Evolutionary conservation across 2,888 invertebrate species (phyloP), one percentile per base, ranked within the genome.

Genomic region (Nemoura dubitans): DNA sequence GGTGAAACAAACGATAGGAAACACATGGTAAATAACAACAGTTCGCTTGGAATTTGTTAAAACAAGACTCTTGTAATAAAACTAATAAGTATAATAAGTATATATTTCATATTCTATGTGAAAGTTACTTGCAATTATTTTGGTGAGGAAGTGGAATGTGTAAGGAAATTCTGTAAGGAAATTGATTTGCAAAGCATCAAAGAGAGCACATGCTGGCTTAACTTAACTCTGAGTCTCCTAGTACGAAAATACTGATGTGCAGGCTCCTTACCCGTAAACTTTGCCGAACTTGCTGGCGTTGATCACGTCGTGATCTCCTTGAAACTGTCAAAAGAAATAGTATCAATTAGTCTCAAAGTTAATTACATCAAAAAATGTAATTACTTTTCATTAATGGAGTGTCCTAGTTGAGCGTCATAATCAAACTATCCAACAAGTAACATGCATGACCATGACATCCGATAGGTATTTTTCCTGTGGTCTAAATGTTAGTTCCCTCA

Each of bases 281-380:
- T 83, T 85, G 0, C 88, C 88, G 36, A 80, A 88, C 76, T 86
- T 59, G 28, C 81, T 85, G 21, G 85, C 42, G 85, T 86, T 86
- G 36, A 27, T 84, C 83, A 88, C n/a, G 76, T 88, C 88, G 29
- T 87, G 87, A 14, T 87, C 87, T 2, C 87, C 87, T 77, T 86
- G 87, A 25, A 87, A 86, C 87, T 88, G 81, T 26, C 27, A 87
- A 78, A n/a, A 29, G 6, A 30, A 87, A 7, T 30, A 2, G 29
- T 1, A n/a, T 25, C 27, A 30, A 29, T 76, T 76, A 85, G 36
- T 36, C 10, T 36, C 3, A 84, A 0, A 1, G 27, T 83, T 16
- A 83, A 0, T 6, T 25, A 0, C 16, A 36, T n/a, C n/a, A n/a
- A n/a, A n/a, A 82, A 83, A 0, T 29, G 36, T 36, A 36, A 36